Base-by-base conservation (phyloP, 2,797 vertebrate genomes). In the Psittacula derbiana region DNA sequence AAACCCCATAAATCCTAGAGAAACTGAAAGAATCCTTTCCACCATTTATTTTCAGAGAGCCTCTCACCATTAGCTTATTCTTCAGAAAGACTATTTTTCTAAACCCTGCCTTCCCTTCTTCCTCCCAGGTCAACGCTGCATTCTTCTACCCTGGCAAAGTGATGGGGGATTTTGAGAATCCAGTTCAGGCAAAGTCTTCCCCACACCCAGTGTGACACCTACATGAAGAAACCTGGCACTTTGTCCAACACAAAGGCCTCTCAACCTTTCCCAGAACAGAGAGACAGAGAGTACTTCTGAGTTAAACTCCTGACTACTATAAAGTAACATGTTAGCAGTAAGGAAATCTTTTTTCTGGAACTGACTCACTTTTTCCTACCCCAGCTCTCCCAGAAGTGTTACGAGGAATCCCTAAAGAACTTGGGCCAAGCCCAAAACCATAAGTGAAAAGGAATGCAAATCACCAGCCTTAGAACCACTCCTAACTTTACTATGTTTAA, bases 401-500 rank as follows among this genome's bases (percentile, higher is more conserved):
- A 70, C 74, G 60, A 50, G 79, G 80, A 86, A 70, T 80, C 64
- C 33, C 82, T 93, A 76, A 95, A 84, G 83, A 92, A 86, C 72
- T 91, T 78, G 60, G 61, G 76, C 87, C 64, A 30, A 92, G 82
- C 79, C 87, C 87, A 93, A 90, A 96, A 86, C 81, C 82, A 49
- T 95, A 95, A 94, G 75, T 78, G 78, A 90, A 92, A 86, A 90
- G 72, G 95, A 86, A 90, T 80, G 83, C 67, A 84, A 92, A 93
- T 86, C 66, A 76, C n/a, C 50, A 76, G 53, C 53, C 47, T 62
- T 40, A 95, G 86, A 95, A 88, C 71, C 89, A 93, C 93, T 93
- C 92, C 86, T 92, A 95, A 90, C 66, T 90, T 88, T 86, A 94
- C 74, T 71, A 30, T 88, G 74, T 95, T 95, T 96, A 91, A 90